Percentiles rank a stretch among this genome's conserved stretches.
These are phyloP conservation scores for Cerceris rybyensis DNA, from an alignment of 2,888 invertebrate genomes.

Conservation along the genomic window DNA sequence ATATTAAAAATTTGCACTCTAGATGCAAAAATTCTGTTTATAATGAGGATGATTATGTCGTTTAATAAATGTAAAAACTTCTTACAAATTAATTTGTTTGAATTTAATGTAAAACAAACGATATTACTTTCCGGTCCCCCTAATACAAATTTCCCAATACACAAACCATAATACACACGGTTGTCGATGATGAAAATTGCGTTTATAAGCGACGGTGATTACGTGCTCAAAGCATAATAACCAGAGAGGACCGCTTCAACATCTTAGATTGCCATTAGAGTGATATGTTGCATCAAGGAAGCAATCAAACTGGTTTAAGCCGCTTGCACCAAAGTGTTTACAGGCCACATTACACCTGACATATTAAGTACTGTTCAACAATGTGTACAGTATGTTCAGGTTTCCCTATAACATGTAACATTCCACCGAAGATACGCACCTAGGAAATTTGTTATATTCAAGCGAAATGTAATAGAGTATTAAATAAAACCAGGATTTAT, in stretches of 20 bases:
- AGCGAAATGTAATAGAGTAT: too few relatives aligned
- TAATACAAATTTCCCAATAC: not conserved
- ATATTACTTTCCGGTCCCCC: too few relatives aligned
- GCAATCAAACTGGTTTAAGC: slow-evolving; percentile 56
- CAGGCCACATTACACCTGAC: slow-evolving; percentile 48
- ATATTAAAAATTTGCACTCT: too few relatives aligned
- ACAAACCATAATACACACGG: not conserved
- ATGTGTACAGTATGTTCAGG: not conserved
- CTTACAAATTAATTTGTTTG: too few relatives aligned
- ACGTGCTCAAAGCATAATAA: slow-evolving; percentile 48
- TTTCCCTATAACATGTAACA: slow-evolving; percentile 8
- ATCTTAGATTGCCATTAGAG: slow-evolving; percentile 50
- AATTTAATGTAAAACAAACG: too few relatives aligned
- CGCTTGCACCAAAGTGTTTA: slow-evolving; percentile 35
- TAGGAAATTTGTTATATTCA: not conserved
- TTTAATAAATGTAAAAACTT: too few relatives aligned
- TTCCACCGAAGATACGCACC: not conserved
- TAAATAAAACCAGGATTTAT: too few relatives aligned
- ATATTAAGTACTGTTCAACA: slow-evolving; percentile 46
- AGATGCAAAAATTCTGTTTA: too few relatives aligned
- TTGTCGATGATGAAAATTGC: slow-evolving; percentile 1
- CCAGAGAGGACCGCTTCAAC: slow-evolving; percentile 44
- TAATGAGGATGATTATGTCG: too few relatives aligned
- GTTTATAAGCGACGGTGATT: slow-evolving; percentile 31
- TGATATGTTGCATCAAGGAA: slow-evolving; percentile 41